Percentiles rank a stretch among this genome's conserved stretches.
Conservation (phyloP, 2,113 vertebrate species). For the Charadrius vociferus region DNA sequence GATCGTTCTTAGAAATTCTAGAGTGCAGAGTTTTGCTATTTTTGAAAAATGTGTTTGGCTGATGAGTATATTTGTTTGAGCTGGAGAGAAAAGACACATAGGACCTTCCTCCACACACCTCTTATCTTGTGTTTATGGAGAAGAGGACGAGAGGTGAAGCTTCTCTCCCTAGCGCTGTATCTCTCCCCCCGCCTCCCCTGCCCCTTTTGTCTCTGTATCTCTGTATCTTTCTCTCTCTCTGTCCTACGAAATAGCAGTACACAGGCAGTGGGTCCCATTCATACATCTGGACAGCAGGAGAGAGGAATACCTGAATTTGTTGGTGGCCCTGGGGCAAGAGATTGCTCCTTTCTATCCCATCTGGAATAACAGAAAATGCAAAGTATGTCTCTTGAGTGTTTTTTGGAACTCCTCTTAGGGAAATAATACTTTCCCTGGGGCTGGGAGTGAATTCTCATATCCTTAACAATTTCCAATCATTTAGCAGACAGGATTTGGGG, state of each 20-base stretch:
- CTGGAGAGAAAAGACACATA: background rate
- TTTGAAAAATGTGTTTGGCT: background rate
- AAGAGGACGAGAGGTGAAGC: background rate
- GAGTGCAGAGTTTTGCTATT: background rate
- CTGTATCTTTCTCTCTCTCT: background rate
- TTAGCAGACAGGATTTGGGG: background rate
- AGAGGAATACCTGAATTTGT: background rate
- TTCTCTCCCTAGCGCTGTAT: background rate
- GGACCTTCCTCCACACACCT: background rate
- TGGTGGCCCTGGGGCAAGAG: background rate
- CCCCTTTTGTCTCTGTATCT: background rate
- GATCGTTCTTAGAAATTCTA: background rate
- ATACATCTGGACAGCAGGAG: accelerated
- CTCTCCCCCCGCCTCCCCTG: background rate
- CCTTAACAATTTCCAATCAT: background rate
- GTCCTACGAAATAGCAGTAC: background rate
- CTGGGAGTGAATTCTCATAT: background rate
- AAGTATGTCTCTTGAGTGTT: background rate
- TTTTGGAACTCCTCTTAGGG: background rate
- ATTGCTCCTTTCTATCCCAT: background rate
- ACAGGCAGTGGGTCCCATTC: background rate
- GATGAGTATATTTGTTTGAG: background rate
- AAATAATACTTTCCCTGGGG: background rate
- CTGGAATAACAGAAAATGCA: background rate
- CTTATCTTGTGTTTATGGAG: background rate